phyloP scores from a whole-genome alignment of 1,140 invertebrate genomes.

The Manduca sexta region DNA sequence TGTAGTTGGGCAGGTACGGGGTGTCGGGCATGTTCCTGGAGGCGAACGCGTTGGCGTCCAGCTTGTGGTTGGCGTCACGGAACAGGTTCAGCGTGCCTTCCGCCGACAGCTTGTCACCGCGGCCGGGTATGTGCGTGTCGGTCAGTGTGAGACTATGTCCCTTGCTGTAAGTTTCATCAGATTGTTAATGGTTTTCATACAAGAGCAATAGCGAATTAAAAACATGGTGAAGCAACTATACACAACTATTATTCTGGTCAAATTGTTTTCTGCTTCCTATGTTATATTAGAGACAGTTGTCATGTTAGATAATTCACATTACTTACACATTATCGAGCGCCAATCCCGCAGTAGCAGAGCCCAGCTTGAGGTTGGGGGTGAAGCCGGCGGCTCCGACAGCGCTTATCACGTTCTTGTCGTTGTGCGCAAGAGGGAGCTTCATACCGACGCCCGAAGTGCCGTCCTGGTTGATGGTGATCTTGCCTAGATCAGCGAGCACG shows the following conservation, averaged over 20 bases:
- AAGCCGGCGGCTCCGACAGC: constrained; percentile 20
- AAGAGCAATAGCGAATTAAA: neutral
- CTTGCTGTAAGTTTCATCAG: neutral
- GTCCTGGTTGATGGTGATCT: no score
- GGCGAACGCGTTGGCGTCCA: constrained; percentile 35
- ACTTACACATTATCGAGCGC: constrained; percentile 40
- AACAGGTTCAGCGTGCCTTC: constrained; percentile 32
- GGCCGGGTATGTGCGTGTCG: constrained; percentile 23
- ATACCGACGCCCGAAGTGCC: constrained; percentile 14
- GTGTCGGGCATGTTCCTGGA: constrained; percentile 33
- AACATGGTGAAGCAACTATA: no score
- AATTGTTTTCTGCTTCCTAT: no score
- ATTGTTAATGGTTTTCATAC: no score
- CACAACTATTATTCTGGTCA: no score
- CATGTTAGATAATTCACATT: no score
- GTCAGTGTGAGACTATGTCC: constrained; percentile 8
- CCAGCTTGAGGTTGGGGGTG: constrained; percentile 7
- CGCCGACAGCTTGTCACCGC: constrained; percentile 30
- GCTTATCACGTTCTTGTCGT: constrained; percentile 30
- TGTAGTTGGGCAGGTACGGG: constrained; percentile 28
- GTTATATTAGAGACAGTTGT: no score
- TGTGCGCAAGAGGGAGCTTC: constrained; percentile 26
- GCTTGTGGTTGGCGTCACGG: constrained; percentile 35
- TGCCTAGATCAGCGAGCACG: no score
- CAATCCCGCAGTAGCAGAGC: constrained; percentile 24